Evolutionary conservation across 1,140 invertebrate genomes (phyloP), one percentile per base, ranked within the genome.

Genomic region (Sipha flava): DNA sequence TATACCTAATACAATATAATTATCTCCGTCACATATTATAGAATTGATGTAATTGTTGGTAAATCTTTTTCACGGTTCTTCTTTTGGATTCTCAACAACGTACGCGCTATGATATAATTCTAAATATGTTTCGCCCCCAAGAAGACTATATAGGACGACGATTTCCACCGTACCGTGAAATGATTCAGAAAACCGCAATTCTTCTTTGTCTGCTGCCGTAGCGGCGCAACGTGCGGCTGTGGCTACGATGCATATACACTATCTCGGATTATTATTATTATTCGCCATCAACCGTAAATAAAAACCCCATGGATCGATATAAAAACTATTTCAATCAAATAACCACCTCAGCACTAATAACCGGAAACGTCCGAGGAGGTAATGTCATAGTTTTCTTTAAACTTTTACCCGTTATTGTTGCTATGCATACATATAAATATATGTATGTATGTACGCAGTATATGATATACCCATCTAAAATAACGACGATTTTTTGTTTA

Each of bases 111-210:
- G 26, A 43, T 66, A 26, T 66, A 66, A 43, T 66, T 66, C 37
- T 23, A 43, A 40, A 66, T 21, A 21, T 4, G 62, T 23, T 40
- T 66, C 10, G 3, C 16, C 62, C 31, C 16, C 0, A 66, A 34
- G 12, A 29, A 62, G 18, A 34, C 31, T 10, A n/a, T n/a, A 16
- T 43, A 43, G 62, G 0, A 21, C 31, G n/a, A 43, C 12, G 1
- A 66, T 37, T 5, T 66, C 62, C 73, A 54, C 18, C 45, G 70
- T 37, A 75, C 49, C 73, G 52, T 59, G 73, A 59, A 77, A 77
- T 59, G 73, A 77, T 59, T 23, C 52, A 77, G 73, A 77, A 77
- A 77, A 77, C 73, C 52, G 34, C 73, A 77, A 57, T 40, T 37
- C 57, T 77, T 21, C 21, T 77, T 77, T 59, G 73, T 57, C 45